These are phyloP conservation scores for Lottia gigantea DNA, from an alignment of 2,888 invertebrate species.

Conservation along the genomic window DNA sequence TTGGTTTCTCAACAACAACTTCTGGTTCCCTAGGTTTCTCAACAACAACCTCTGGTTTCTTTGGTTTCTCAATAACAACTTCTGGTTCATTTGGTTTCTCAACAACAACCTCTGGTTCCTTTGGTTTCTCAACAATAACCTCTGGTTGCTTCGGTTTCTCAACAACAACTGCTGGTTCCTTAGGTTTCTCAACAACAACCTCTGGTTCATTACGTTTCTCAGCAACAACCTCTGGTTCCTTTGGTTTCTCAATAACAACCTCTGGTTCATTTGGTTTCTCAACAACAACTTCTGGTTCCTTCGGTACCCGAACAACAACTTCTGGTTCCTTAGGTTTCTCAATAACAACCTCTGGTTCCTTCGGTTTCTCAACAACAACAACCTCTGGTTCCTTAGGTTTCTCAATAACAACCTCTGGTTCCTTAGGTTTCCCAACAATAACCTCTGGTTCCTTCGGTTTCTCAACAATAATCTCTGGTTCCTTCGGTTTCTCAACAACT, in stretches of 20 bases:
- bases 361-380: background rate
- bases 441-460: slow-evolving; percentile 4
- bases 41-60: background rate
- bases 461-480: slow-evolving; percentile 1
- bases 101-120: background rate
- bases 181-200: background rate
- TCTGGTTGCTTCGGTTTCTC: background rate
- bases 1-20: background rate
- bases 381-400: background rate
- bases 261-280: background rate
- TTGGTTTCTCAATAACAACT: background rate
- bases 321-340: slow-evolving; percentile 1
- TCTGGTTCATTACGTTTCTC: background rate
- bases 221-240: background rate
- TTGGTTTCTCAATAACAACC: background rate
- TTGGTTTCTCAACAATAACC: background rate
- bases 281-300: slow-evolving; percentile 4
- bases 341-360: background rate
- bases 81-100: background rate
- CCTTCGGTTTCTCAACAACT: slow-evolving; percentile 3
- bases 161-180: background rate
- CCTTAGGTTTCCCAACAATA: background rate
- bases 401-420: background rate
- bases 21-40: background rate
- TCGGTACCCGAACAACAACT: background rate